Conservation (phyloP, 2,888 invertebrate genomes). For the Pandemis heparana region DNA sequence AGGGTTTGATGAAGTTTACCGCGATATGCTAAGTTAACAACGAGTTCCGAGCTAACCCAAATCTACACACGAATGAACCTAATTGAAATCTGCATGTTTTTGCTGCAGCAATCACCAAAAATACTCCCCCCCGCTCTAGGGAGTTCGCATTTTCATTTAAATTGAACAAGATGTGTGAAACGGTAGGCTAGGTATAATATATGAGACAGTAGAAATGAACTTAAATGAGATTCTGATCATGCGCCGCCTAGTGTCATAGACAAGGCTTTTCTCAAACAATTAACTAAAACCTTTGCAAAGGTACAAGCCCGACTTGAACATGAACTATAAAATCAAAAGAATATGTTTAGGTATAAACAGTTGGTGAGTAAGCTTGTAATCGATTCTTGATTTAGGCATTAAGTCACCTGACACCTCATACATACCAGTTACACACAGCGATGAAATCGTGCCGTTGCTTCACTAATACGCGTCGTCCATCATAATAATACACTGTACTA, state of each 20-base stretch:
- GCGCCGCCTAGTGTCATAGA: too few species aligned
- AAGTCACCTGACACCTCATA: slow-evolving; percentile 32
- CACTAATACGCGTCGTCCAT: slow-evolving; percentile 29
- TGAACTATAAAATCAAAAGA: not conserved
- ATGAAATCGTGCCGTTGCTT: slow-evolving; percentile 31
- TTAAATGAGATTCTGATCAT: too few species aligned
- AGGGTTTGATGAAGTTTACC: too few species aligned
- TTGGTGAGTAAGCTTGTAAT: slow-evolving; percentile 33
- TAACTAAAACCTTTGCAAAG: not conserved
- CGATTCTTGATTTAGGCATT: slow-evolving; percentile 39
- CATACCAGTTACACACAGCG: slow-evolving; percentile 21
- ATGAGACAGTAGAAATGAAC: too few species aligned
- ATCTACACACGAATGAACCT: too few species aligned
- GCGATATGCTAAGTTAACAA: too few species aligned
- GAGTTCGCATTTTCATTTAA: not conserved
- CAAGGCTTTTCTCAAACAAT: too few species aligned
- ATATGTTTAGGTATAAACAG: slow-evolving; percentile 13
- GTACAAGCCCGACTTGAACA: not conserved
- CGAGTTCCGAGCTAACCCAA: too few species aligned
- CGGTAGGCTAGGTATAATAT: too few species aligned
- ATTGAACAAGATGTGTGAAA: too few species aligned
- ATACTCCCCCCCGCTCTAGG: not conserved
- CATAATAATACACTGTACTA: slow-evolving; percentile 27
- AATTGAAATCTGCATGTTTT: not conserved
- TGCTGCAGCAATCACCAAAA: not conserved